Evolutionary conservation across 2,113 vertebrate species (phyloP).

Genomic region (Bubo bubo): DNA sequence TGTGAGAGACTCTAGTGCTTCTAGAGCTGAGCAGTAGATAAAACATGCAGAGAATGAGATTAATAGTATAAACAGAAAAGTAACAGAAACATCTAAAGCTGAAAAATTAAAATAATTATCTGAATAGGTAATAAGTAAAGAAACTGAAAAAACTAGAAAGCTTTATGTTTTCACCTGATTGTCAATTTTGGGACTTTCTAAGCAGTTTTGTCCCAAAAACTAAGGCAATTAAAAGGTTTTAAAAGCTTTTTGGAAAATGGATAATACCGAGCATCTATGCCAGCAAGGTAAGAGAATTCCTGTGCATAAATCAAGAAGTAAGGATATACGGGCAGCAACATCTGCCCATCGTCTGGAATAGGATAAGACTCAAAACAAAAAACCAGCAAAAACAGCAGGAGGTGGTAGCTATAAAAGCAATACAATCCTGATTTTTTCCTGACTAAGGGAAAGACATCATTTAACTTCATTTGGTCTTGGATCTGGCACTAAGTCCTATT

Average conservation of each 20-base stretch:
- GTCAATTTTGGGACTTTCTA: neutral
- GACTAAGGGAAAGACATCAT: conserved; percentile 68
- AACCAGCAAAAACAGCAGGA: conserved; percentile 30
- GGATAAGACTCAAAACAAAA: neutral
- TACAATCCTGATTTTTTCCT: conserved; percentile 44
- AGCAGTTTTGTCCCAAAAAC: neutral
- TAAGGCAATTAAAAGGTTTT: conserved; percentile 28
- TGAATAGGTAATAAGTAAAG: neutral
- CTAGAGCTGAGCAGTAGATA: neutral
- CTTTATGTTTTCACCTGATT: neutral
- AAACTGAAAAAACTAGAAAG: neutral
- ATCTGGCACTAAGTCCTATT: conserved; percentile 46
- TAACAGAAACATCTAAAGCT: neutral
- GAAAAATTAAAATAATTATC: neutral
- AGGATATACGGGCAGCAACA: conserved; percentile 47
- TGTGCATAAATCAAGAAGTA: conserved; percentile 53
- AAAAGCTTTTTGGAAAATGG: neutral
- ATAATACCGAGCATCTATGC: neutral
- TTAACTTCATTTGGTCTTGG: conserved; percentile 59
- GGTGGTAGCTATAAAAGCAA: conserved; percentile 48
- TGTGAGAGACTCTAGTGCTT: neutral
- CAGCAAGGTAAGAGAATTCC: conserved; percentile 20
- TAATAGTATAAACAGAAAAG: neutral
- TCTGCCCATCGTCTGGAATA: conserved; percentile 47
- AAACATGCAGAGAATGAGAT: neutral